Evolutionary conservation across 1,140 invertebrate species (phyloP), one percentile per base, ranked within the genome.

Genomic region (Trichogramma pretiosum): DNA sequence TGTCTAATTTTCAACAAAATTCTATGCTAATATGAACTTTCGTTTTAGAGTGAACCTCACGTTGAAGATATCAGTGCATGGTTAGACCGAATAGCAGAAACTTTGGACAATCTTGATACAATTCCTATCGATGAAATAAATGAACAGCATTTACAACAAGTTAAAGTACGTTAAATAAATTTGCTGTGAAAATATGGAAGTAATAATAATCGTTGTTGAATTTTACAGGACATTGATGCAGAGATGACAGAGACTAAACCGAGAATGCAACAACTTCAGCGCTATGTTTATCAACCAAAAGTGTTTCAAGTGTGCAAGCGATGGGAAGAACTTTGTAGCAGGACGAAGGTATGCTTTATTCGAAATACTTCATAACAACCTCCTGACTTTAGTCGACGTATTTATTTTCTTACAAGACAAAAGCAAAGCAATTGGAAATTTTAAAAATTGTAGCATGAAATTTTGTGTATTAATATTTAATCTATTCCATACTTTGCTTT

Each of bases 41-140:
- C 16, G 35, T 48, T 55, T 46, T 35, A 68, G 67, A 61, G 61
- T 22, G 67, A 71, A 37, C 68, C 68, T n/a, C 64, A 68, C 46
- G 67, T 74, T 4, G 64, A 72, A 23, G 72, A 75, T 58, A 69
- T 76, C 28, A 71, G 73, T 45, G 67, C 68, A 10, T 75, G 73
- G 73, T 56, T 77, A 14, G 55, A 59, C 21, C 67, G 70, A 61
- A 61, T 72, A 4, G 72, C 75, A 60, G 56, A 67, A 13, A 70
- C 69, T 48, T 48, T 76, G 11, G 61, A 62, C 43, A 58, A 64
- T 44, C 55, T 74, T 14, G 63, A 70, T 43, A 46, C 53, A 22
- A 56, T 68, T 10, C 55, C 63, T 50, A 32, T 63, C 43, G 55
- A 65, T 51, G 53, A 74, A 62, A 48, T 69, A 56, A 58, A 59